Evolutionary conservation across 2,888 invertebrate species (phyloP), one percentile per base, ranked within the genome.

Genomic region (Iphiclides podalirius): DNA sequence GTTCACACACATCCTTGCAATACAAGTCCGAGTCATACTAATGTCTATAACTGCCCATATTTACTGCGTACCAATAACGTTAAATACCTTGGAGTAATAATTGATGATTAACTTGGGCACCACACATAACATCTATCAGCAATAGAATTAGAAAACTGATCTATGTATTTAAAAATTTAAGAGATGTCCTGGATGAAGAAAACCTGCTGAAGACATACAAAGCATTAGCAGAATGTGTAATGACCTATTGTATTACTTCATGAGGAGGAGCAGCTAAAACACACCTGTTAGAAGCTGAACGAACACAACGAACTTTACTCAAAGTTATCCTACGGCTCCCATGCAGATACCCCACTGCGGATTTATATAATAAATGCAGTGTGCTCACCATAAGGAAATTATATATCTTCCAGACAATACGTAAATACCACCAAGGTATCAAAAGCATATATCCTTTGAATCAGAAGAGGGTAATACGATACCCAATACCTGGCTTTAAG

Each of bases 121-220:
- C n/a, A n/a, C n/a, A n/a, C n/a, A n/a, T n/a, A n/a, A n/a, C n/a
- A n/a, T n/a, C n/a, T n/a, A n/a, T n/a, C n/a, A n/a, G n/a, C n/a
- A n/a, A 11, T 6, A 26, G 40, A 26, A 28, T 26, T 14, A 40
- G 40, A 40, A 15, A 13, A n/a, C n/a, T 40, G 4, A 40, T 40
- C 8, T 9, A 26, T 4, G 26, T 40, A 1, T 40, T 40, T 15
- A 28, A 28, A 15, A 40, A 31, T 14, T 23, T 40, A 1, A 20
- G 23, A 1, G 12, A 1, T 1, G 23, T 7, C 9, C 12, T 13
- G 7, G 8, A 38, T 9, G 2, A 23, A 0, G 16, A 38, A 1
- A 7, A 12, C 11, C 12, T 38, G 6, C n/a, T 38, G 23, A 38
- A 38, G 1, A 38, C 12, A 13, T 38, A 38, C n/a, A 38, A 23